Conservation (phyloP, 2,888 invertebrate species). For the Drosophila meridionalis region DNA sequence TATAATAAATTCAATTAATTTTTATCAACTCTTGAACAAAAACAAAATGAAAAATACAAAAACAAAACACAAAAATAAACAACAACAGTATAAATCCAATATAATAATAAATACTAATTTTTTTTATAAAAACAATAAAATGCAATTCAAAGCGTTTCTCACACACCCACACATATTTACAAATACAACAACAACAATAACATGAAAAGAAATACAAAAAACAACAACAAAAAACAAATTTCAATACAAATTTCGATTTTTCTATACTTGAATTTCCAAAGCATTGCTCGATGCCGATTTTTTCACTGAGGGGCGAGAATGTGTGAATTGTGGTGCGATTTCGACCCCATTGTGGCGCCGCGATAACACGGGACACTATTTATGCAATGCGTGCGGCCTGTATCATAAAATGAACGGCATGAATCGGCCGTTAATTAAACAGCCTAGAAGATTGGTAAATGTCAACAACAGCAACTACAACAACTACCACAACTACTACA, state of each 20-base stretch:
- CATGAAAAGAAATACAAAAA: constrained; percentile 23
- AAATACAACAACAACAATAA: constrained; percentile 17
- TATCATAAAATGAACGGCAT: constrained; percentile 99
- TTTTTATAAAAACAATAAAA: constrained; percentile 20
- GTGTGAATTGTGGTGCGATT: constrained; percentile 99
- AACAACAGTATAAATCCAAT: constrained; percentile 28
- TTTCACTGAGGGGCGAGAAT: constrained; percentile 95
- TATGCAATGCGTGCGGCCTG: constrained; percentile 99
- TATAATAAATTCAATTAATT: constrained; percentile 85
- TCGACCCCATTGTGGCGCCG: constrained; percentile 99
- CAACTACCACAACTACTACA: constrained; percentile 27
- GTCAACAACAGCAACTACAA: constrained; percentile 48
- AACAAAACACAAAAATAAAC: constrained; percentile 42
- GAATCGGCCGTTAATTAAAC: constrained; percentile 96
- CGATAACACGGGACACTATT: constrained; percentile 99
- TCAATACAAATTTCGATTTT: constrained; percentile 42
- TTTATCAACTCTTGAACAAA: constrained; percentile 59
- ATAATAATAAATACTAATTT: constrained; percentile 14
- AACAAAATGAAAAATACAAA: constrained; percentile 26
- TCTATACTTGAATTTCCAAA: constrained; percentile 66
- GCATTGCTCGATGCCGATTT: constrained; percentile 86
- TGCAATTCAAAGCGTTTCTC: constrained; percentile 43
- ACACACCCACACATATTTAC: constrained; percentile 47
- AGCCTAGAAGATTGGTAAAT: constrained; percentile 94
- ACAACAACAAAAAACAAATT: constrained; percentile 11